Base-by-base conservation (phyloP, 2,113 vertebrate species). In the Anthoscopus minutus region DNA sequence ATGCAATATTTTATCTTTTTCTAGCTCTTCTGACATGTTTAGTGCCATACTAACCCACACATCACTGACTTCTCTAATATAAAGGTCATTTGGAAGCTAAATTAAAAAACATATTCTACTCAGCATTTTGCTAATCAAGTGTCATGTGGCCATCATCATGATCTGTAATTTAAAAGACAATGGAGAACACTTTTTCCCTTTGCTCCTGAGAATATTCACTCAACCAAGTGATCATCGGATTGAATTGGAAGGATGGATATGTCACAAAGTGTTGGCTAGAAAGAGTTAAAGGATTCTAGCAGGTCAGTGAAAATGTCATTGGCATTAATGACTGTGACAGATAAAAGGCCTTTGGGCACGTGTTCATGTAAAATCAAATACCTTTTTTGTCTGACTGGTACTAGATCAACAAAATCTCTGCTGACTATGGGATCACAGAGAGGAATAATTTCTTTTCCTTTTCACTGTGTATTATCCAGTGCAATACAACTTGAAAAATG, bases 401-500 rank as follows among this genome's bases (percentile, higher is more conserved):
- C 11, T 64, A 80, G 51, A 95, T 60, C 79, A 95, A 94, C 93
- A 92, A 91, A 94, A 87, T 91, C 67, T 83, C 88, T 94, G 48
- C 85, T 48, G 11, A 96, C 71, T 96, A 5, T 69, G 37, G 67
- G 35, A 89, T 81, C 38, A 71, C 50, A 65, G 54, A 95, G 42
- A 62, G 53, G 19, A 97, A 96, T 66, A 45, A 83, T 89, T 93
- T 93, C 56, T 95, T 84, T 96, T 90, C 31, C 48, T 94, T 91
- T 95, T 95, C 85, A 89, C 31, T 96, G 79, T 58, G 37, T 94
- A 81, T 93, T 96, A 89, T 80, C 86, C 64, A 50, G n/a, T 81
- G 69, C 78, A 95, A 57, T 81, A 66, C 37, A 91, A 62, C 47
- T 93, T 97, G 84, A 96, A 92, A 94, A 97, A 97, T 95, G 56